Evolutionary conservation across 2,113 vertebrate genomes (phyloP).

Genomic region (Salvator merianae): DNA sequence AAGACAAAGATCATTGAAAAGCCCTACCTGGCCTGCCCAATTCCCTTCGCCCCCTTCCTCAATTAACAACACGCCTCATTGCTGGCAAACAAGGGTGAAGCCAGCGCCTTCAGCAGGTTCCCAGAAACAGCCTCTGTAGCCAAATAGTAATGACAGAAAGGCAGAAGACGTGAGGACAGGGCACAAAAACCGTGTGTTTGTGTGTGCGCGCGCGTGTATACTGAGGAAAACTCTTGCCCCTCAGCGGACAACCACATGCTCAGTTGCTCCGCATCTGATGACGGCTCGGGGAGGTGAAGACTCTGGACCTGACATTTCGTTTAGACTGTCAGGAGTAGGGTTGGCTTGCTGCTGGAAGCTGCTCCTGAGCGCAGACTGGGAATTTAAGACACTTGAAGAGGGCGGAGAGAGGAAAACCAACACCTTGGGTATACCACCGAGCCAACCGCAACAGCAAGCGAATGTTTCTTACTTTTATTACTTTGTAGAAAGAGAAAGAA

Average conservation of each 20-base stretch:
- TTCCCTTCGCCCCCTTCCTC: background rate
- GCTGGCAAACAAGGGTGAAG: background rate
- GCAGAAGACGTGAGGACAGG: conserved; percentile 64
- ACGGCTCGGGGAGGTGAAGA: background rate
- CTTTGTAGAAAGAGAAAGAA: too few relatives aligned
- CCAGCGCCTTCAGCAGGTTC: conserved; percentile 63
- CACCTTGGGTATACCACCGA: too few relatives aligned
- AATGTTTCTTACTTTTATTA: too few relatives aligned
- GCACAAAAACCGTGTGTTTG: conserved; percentile 33
- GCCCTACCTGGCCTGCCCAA: background rate
- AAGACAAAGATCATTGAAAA: background rate
- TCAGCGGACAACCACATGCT: conserved; percentile 73
- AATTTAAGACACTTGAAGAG: too few relatives aligned
- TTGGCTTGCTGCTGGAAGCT: too few relatives aligned
- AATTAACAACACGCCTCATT: background rate
- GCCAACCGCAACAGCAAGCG: too few relatives aligned
- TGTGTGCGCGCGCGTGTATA: conserved; percentile 47
- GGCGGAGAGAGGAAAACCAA: too few relatives aligned
- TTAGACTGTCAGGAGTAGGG: too few relatives aligned
- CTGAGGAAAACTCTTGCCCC: conserved; percentile 73
- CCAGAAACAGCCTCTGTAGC: conserved; percentile 89
- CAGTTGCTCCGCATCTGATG: background rate
- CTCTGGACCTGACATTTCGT: conserved; percentile 86
- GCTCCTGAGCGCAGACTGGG: too few relatives aligned
- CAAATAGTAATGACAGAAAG: conserved; percentile 91